Base-by-base conservation (phyloP, 2,113 vertebrate genomes). In the Pheucticus melanocephalus region DNA sequence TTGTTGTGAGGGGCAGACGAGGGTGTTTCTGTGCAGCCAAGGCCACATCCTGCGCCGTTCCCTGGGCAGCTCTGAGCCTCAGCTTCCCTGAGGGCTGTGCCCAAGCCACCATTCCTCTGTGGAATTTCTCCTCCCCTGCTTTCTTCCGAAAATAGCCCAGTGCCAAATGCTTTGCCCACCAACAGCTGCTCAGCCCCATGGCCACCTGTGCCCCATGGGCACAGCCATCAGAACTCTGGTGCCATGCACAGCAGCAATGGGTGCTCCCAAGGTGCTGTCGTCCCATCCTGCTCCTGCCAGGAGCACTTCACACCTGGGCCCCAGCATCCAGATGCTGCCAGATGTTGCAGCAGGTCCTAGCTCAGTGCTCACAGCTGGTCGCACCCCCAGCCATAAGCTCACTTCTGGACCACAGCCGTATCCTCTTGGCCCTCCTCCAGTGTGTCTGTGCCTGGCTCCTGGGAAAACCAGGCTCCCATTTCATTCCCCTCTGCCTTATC, bases 1-100 rank as follows among this genome's bases (percentile, higher is more conserved):
- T 11, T 0, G 0, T 19, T 0, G 0, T 10, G 33, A 76, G 83
- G 2, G 48, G 47, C 9, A 10, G 64, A 31, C 63, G 16, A 1
- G 9, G 10, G 40, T 23, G 39, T 65, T 88, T 35, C 77, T 65
- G 33, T 4, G 10, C 40, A 85, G 42, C 42, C 70, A 33, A 25
- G 79, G 70, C 30, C 11, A 6, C n/a, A 44, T 60, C 59, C 37
- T 23, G 28, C 0, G 0, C 73, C 12, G 1, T 42, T 70, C n/a
- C 68, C 65, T 20, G 35, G 30, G 35, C 51, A 53, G 33, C 0
- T 0, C 44, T 47, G 82, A 85, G 73, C 35, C 44, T 76, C 15
- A 5, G 76, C 42, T 69, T 86, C 59, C 28, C 64, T 23, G 27
- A 18, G 68, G 57, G 51, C 82, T 64, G 70, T n/a, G 61, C 31